These are phyloP conservation scores for Anastrepha ludens DNA, from an alignment of 1,140 invertebrate genomes.

Conservation along the genomic window DNA sequence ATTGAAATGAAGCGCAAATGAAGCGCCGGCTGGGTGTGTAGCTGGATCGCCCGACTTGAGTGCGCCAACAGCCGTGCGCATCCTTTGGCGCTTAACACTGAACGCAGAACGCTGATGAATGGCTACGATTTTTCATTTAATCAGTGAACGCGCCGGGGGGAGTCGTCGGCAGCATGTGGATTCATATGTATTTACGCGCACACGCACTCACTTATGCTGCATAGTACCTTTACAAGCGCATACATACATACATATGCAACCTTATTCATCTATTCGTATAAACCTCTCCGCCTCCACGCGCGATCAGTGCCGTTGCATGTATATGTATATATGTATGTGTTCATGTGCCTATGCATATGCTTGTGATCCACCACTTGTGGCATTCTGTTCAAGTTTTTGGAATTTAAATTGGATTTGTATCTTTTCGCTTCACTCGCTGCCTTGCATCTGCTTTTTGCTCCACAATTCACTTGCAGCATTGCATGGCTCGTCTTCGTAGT, in stretches of 20 bases:
- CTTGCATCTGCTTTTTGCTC: neutral
- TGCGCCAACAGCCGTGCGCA: conserved; percentile 6
- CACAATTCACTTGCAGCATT: neutral
- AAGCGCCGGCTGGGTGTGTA: neutral
- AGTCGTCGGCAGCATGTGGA: conserved; percentile 13
- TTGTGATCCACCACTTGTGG: neutral
- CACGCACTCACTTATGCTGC: neutral
- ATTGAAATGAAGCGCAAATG: conserved; percentile 45
- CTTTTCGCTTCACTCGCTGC: conserved; percentile 2
- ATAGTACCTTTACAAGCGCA: neutral
- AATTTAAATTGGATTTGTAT: conserved; percentile 47
- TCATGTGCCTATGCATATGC: neutral
- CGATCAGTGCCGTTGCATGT: neutral
- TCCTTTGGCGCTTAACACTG: neutral
- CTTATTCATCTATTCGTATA: no score
- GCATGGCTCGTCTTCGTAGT: neutral
- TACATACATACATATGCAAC: neutral
- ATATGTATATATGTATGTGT: neutral
- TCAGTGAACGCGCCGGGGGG: neutral
- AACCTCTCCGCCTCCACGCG: neutral
- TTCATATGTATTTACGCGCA: neutral
- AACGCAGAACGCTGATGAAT: neutral
- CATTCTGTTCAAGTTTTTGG: conserved; percentile 17
- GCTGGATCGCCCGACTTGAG: neutral
- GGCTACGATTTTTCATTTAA: conserved; percentile 33